Evolutionary conservation across 1,140 invertebrate species (phyloP), one percentile per base, ranked within the genome.

Genomic region (Vanessa tameamea): DNA sequence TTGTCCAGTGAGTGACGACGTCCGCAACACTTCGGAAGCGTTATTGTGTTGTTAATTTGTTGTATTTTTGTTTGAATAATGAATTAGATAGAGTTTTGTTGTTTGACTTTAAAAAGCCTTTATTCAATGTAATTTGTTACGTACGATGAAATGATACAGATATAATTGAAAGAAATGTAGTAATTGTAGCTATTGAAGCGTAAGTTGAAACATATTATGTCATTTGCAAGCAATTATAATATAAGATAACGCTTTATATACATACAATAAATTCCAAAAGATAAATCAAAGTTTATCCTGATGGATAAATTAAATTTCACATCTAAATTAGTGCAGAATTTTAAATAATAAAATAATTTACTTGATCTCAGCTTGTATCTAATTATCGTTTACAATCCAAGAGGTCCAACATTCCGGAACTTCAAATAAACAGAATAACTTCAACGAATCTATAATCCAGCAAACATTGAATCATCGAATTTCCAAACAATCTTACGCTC

Each of bases 401-500:
- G 6, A 31, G 26, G 2, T 53, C 8, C 50, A 64, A 48, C 64
- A 48, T 64, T 64, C 47, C 20, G n/a, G 16, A 13, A 50, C 16
- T 53, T 14, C 12, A 57, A 68, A 68, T 57, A 43, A 51, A 57
- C 65, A 26, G 50, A 67, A 67, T 67, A 55, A 26, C 37, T 48
- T 16, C 26, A 20, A 43, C 15, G 37, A 47, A 37, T 37, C 51
- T 37, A 47, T 68, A 68, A 68, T 31, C 66, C 13, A 15, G 64
- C 50, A 51, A 64, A 75, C 53, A 66, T 68, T 43, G 72, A 61
- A 73, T 67, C 73, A 51, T 50, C 37, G 68, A 51, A 65, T 59
- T 75, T 48, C 68, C 20, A 53, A 57, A 70, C 67, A 59, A 68
- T 73, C 65, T 73, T 73, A 73, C 47, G 55, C 15, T 48, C 23